These are phyloP conservation scores for Tenrec ecaudatus DNA, from an alignment of 2,113 vertebrate species.

Conservation along the genomic window DNA sequence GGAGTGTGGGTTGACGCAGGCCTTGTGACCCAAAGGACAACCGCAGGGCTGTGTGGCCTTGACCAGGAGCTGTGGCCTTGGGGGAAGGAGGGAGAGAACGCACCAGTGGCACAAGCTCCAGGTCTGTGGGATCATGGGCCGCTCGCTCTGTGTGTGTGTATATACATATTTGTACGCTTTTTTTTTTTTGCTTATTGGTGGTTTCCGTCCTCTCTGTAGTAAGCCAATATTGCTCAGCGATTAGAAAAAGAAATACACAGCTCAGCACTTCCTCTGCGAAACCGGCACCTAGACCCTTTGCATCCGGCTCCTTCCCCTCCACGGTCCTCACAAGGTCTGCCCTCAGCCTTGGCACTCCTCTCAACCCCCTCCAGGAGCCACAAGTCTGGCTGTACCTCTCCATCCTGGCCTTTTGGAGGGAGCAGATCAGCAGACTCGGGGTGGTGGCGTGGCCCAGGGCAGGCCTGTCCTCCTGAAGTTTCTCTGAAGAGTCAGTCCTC, in stretches of 20 bases:
- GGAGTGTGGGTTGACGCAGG: background rate
- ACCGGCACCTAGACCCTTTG: background rate
- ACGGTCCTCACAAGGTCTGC: background rate
- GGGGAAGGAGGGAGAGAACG: background rate
- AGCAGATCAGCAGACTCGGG: background rate
- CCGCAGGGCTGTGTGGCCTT: slow-evolving; percentile 23
- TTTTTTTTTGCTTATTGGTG: slow-evolving; percentile 27
- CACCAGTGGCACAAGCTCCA: background rate
- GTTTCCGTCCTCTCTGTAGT: slow-evolving; percentile 54
- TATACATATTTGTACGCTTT: background rate
- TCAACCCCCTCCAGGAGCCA: background rate
- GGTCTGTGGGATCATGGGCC: background rate
- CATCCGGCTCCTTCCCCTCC: background rate
- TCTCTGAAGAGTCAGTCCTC: background rate
- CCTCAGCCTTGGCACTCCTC: slow-evolving; percentile 7
- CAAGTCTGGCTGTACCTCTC: background rate
- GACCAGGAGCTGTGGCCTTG: slow-evolving; percentile 17
- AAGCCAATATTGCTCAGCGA: slow-evolving; percentile 42
- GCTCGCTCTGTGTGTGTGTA: too few relatives aligned
- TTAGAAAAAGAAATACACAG: slow-evolving; percentile 40
- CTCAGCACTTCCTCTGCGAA: slow-evolving; percentile 62
- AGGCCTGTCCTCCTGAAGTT: background rate
- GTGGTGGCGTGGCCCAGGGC: background rate
- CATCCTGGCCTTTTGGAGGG: background rate
- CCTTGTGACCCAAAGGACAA: background rate